These are phyloP conservation scores for Pocillopora damicornis DNA, from an alignment of 64 coral and sea anemone genomes.

Conservation along the genomic window DNA sequence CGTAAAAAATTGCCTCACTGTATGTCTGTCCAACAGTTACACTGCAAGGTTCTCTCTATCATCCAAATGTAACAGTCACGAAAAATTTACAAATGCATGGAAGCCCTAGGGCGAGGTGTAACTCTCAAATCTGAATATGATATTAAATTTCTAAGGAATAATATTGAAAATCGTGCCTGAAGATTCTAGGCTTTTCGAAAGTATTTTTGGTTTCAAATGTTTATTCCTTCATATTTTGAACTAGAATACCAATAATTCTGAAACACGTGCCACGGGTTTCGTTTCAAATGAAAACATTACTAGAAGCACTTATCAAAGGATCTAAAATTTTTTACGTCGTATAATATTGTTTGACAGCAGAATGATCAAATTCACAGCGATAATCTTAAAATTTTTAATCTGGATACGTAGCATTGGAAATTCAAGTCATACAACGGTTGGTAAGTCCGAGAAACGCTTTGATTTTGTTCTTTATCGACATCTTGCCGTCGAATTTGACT, in stretches of 20 bases:
- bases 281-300: too few relatives aligned
- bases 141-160: not conserved
- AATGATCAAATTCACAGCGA: too few relatives aligned
- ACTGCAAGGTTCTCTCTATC: too few relatives aligned
- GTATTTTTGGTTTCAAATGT: not conserved
- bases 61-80: not conserved
- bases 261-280: too few relatives aligned
- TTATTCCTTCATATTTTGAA: not conserved
- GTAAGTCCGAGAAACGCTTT: not conserved
- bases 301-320: too few relatives aligned
- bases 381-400: not conserved
- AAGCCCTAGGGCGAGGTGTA: not conserved
- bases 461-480: not conserved
- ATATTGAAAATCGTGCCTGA: not conserved
- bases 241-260: too few relatives aligned
- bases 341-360: too few relatives aligned
- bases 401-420: not conserved
- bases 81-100: not conserved
- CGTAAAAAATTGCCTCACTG: too few relatives aligned
- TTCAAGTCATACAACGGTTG: not conserved
- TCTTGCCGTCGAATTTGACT: not conserved
- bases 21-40: too few relatives aligned
- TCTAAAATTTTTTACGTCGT: too few relatives aligned
- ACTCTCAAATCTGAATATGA: not conserved
- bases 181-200: not conserved